Percentiles rank a stretch among this genome's conserved stretches.
Conservation (phyloP, 2,797 vertebrate genomes). For the Tympanoctomys barrerae region DNA sequence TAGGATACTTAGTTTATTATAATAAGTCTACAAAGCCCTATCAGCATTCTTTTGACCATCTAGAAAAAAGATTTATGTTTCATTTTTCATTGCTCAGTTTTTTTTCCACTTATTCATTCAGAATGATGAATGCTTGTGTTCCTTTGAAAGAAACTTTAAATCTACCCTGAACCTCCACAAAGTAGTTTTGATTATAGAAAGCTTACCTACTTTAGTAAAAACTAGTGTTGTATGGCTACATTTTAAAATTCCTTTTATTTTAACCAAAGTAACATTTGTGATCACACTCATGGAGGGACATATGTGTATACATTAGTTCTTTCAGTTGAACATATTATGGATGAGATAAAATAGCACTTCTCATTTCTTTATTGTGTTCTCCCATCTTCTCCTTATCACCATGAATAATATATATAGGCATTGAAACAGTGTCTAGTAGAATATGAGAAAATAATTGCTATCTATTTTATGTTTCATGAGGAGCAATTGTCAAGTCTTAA, state of each 20-base stretch:
- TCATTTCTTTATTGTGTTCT: background rate
- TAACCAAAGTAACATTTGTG: background rate
- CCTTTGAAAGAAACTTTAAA: constrained; percentile 9
- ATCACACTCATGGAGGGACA: background rate
- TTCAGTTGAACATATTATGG: background rate
- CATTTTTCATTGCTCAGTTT: background rate
- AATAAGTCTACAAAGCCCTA: background rate
- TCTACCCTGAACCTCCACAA: background rate
- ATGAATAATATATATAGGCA: background rate
- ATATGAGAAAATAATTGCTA: background rate
- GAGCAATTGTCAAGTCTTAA: background rate
- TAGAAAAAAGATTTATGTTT: constrained; percentile 8
- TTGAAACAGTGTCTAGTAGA: background rate
- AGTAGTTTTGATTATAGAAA: constrained; percentile 1
- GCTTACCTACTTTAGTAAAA: background rate
- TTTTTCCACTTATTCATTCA: background rate
- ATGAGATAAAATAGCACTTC: background rate
- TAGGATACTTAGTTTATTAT: background rate
- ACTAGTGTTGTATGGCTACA: background rate
- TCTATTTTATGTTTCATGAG: background rate
- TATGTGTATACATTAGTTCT: background rate
- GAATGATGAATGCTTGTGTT: background rate
- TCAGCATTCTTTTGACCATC: background rate
- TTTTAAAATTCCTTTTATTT: background rate
- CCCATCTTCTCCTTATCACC: background rate